phyloP scores from a whole-genome alignment of 1,140 invertebrate genomes.

The Lysiphlebus fabarum region DNA sequence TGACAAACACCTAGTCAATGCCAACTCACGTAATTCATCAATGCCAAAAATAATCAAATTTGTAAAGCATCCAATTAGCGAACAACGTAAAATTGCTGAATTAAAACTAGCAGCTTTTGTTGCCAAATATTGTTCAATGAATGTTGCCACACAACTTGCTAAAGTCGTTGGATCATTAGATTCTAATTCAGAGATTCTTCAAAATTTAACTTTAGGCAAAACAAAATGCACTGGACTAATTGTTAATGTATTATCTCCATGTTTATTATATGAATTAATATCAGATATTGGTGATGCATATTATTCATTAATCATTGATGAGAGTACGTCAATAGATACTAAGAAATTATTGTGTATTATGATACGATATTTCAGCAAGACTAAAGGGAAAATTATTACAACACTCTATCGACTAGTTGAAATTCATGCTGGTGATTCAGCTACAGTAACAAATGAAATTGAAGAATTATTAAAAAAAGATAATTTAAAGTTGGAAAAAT shows the following conservation, averaged over 20 bases:
- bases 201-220: constrained; percentile 19
- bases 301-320: constrained; percentile 21
- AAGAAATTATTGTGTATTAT: no score
- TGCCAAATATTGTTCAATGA: constrained; percentile 20
- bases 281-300: constrained; percentile 12
- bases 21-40: no score
- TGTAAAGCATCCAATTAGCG: no score
- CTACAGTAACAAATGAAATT: no score
- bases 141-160: constrained; percentile 13
- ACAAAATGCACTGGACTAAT: constrained; percentile 24
- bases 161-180: constrained; percentile 8
- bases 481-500: constrained; percentile 33
- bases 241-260: constrained; percentile 19
- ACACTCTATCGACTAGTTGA: constrained; percentile 31
- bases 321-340: constrained; percentile 12
- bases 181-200: constrained; percentile 12
- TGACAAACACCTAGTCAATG: constrained; percentile 21
- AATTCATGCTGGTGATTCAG: no score
- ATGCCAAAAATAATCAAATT: no score
- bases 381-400: no score
- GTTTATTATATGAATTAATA: constrained; percentile 19
- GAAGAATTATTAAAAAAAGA: constrained; percentile 26
- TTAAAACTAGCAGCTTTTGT: no score
- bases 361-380: no score
- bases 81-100: no score